A percentile compares a stretch with the other conserved stretches of the same genome.
phyloP scores from a whole-genome alignment of 2,113 vertebrate species.

The Ivindomyrus marchei region DNA sequence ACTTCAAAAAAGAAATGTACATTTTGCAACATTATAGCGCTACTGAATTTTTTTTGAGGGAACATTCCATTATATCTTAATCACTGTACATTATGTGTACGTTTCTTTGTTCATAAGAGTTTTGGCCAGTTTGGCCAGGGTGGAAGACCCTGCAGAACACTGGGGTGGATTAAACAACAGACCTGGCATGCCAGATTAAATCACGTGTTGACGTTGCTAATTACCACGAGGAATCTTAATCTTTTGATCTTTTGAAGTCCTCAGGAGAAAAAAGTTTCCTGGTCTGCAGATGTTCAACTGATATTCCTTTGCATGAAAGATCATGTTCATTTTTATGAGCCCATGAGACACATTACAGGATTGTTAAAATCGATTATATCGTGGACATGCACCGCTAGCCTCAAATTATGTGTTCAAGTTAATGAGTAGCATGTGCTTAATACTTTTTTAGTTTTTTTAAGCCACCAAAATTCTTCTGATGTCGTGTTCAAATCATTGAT shows the following conservation, averaged over 20 bases:
- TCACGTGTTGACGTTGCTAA: slow-evolving; percentile 3
- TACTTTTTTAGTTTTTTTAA: slow-evolving; percentile 4
- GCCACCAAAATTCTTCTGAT: not conserved
- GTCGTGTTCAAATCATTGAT: not conserved
- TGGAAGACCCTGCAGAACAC: not conserved
- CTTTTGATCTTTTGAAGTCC: slow-evolving; percentile 9
- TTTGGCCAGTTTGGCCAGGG: not conserved
- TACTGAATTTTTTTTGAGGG: not conserved
- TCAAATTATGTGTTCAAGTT: slow-evolving; percentile 1
- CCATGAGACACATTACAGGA: not conserved
- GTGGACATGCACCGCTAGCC: not conserved
- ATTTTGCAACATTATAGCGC: not conserved
- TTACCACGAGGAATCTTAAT: not conserved
- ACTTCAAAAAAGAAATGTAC: not conserved
- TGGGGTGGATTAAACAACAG: not conserved
- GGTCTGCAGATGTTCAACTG: not conserved
- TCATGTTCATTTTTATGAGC: not conserved
- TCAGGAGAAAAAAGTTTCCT: not conserved
- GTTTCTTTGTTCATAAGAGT: not conserved
- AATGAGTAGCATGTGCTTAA: not conserved
- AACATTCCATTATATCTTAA: not conserved
- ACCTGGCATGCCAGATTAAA: not conserved
- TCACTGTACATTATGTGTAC: not conserved
- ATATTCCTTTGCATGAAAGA: not conserved
- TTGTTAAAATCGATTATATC: not conserved